Percentiles rank a stretch among this genome's conserved stretches.
phyloP scores from a whole-genome alignment of 2,113 vertebrate species.

The Rutilus rutilus region DNA sequence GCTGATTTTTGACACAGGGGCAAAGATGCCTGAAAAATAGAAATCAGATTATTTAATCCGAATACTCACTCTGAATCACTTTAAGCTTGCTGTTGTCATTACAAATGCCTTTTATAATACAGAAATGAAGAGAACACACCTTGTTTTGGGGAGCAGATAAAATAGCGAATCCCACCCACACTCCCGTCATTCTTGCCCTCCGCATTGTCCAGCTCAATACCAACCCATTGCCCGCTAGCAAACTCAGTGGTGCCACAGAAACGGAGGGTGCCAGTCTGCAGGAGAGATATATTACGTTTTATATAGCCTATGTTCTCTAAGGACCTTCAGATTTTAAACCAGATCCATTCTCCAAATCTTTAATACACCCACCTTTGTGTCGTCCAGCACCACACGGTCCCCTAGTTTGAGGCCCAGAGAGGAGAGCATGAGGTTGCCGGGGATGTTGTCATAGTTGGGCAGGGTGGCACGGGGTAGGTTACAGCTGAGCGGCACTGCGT shows the following conservation, averaged over 20 bases:
- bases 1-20: conserved; percentile 88
- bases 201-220: conserved; percentile 89
- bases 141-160: conserved; percentile 90
- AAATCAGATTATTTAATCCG: background rate
- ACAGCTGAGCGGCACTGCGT: conserved; percentile 87
- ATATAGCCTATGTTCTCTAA: background rate
- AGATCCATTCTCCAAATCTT: background rate
- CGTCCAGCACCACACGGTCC: conserved; percentile 83
- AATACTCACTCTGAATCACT: background rate
- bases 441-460: conserved; percentile 93
- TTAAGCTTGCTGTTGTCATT: background rate
- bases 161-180: conserved; percentile 89
- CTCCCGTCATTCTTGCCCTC: conserved; percentile 93
- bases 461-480: conserved; percentile 87
- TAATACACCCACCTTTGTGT: conserved; percentile 80
- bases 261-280: conserved; percentile 84
- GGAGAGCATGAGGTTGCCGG: conserved; percentile 88
- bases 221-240: conserved; percentile 93
- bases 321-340: background rate
- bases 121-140: conserved; percentile 69
- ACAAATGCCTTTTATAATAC: too few species aligned
- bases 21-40: conserved; percentile 81
- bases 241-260: conserved; percentile 93
- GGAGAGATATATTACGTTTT: background rate
- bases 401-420: conserved; percentile 87